phyloP scores from a whole-genome alignment of 1,140 invertebrate genomes.

The Copidosoma floridanum region DNA sequence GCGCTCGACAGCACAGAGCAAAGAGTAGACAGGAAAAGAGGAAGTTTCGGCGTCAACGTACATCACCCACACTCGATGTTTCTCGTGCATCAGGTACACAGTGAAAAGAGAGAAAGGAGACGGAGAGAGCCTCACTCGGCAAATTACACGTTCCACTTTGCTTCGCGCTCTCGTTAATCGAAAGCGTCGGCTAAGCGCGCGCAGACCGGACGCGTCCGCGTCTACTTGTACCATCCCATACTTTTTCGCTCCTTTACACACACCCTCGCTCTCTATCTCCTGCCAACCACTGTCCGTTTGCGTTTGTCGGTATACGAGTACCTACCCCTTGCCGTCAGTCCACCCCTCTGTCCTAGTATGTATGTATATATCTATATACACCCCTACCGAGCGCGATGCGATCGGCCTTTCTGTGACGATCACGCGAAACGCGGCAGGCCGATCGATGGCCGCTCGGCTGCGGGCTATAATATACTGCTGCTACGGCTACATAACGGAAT shows the following conservation, averaged over 20 bases:
- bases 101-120: not conserved
- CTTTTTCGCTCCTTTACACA: not conserved
- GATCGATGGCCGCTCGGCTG: constrained; percentile 14
- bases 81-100: not conserved
- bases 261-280: not conserved
- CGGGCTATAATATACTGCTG: too few species aligned
- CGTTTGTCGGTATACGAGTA: too few species aligned
- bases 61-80: too few species aligned
- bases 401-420: not conserved
- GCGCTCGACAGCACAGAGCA: too few species aligned
- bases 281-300: too few species aligned
- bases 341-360: constrained; percentile 6
- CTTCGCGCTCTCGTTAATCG: constrained; percentile 1
- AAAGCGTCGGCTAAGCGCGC: too few species aligned
- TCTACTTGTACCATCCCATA: not conserved
- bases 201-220: not conserved
- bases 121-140: not conserved
- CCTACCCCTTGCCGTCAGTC: too few species aligned
- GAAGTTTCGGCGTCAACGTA: too few species aligned
- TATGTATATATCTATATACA: not conserved
- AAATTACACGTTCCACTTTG: not conserved
- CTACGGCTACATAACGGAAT: too few species aligned
- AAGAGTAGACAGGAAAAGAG: too few species aligned
- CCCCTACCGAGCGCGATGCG: not conserved
- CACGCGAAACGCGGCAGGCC: too few species aligned